Evolutionary conservation across 2,113 vertebrate species (phyloP), one percentile per base, ranked within the genome.

Genomic region (Acinonyx jubatus): DNA sequence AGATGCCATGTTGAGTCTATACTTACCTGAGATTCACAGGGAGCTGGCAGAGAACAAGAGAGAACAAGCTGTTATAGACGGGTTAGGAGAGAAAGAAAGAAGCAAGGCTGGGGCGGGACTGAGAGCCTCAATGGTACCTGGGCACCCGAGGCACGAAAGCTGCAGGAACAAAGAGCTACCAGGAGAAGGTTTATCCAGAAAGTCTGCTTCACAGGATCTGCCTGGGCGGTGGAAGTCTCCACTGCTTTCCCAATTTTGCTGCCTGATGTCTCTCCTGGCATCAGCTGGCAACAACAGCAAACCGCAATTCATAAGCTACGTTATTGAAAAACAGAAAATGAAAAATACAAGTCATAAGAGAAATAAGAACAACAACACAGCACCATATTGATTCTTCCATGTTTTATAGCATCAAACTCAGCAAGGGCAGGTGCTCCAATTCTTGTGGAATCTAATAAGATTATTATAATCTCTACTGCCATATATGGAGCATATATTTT

Each of bases 111-210:
- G 19, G 27, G 7, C 2, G 19, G 15, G 31, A 25, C 55, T 50
- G 36, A 45, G 16, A 66, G 19, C 1, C 52, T 21, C 13, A 71
- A 14, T 38, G 52, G 2, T 61, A 2, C 45, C 27, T 45, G 19
- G 48, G 38, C 18, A 7, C 11, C 63, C 8, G 27, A 52, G 18
- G 1, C 1, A 15, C 4, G 5, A n/a, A 21, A 79, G 23, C 6
- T 45, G 5, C 50, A 61, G 52, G 10, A 15, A 91, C 33, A 7
- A 10, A 0, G 19, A 0, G 1, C 14, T 21, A 0, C 5, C 13
- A 21, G 8, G 29, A 50, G 3, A 85, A 7, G 4, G 6, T 1
- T 1, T 0, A 38, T 36, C 6, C 31, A 23, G 55, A 29, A 3
- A 63, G 33, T 29, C 6, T 16, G 15, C 5, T 23, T 65, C 7